These are phyloP conservation scores for Burhinus bistriatus DNA, from an alignment of 2,113 vertebrate genomes.

Conservation along the genomic window DNA sequence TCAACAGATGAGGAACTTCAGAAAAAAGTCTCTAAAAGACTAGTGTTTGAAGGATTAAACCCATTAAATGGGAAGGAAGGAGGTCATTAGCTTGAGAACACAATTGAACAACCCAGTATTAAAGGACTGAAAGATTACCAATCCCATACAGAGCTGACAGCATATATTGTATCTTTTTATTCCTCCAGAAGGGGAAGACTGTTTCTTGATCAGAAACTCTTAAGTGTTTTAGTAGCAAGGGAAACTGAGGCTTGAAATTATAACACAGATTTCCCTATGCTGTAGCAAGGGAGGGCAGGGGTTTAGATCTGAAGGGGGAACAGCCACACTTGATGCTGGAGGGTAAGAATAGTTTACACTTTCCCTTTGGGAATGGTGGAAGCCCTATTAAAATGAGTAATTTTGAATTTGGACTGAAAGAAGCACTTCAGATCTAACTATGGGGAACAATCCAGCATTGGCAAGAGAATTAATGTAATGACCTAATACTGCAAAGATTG, in stretches of 20 bases:
- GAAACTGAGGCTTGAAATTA: not conserved
- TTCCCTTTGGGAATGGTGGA: not conserved
- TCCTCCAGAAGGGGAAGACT: not conserved
- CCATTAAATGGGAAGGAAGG: not conserved
- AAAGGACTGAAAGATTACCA: not conserved
- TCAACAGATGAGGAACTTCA: not conserved
- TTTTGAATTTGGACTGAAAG: slow-evolving; percentile 19
- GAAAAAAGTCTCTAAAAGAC: not conserved
- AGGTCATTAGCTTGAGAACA: not conserved
- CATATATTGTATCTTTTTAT: not conserved
- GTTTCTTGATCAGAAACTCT: not conserved
- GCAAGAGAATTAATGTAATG: not conserved
- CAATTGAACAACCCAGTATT: not conserved
- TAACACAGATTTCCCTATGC: not conserved
- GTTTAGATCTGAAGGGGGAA: not conserved
- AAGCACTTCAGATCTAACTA: not conserved
- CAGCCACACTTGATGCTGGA: not conserved
- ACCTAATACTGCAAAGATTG: slow-evolving; percentile 30
- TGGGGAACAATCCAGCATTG: slow-evolving; percentile 8
- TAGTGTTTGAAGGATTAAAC: not conserved
- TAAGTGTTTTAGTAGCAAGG: not conserved
- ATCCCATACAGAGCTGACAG: not conserved
- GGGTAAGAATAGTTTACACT: not conserved
- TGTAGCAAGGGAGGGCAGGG: not conserved
- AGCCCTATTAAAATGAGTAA: not conserved